Base-by-base conservation (phyloP, 2,888 invertebrate species). In the Monochamus alternatus region DNA sequence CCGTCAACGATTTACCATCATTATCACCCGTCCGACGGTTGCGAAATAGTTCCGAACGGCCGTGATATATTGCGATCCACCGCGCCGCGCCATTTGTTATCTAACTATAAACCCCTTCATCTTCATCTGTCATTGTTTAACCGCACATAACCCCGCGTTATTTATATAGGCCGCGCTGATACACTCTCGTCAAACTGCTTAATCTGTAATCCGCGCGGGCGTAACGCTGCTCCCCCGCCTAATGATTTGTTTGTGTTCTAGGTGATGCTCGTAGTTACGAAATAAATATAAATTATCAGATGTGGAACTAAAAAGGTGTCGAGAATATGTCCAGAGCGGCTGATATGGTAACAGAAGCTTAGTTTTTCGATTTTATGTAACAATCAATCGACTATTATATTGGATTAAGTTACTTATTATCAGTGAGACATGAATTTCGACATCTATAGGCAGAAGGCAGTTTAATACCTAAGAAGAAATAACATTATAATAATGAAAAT, bases 101-200 rank as follows among this genome's bases (percentile, higher is more conserved):
- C 74, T 75, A 63, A 60, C 73, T 55, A 66, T 66, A 62, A 75
- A 75, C 77, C 75, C 75, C 72, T 77, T 68, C 63, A 71, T 77
- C 74, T 77, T 69, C 77, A 74, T 77, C 75, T 75, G 77, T 77
- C 77, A 77, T 73, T 77, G 59, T 72, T 66, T 72, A 72, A 72
- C 68, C 58, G 59, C 14, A 55, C 14, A 66, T 38, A 55, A 51
- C 32, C 32, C 65, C 32, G 66, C 30, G 66, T 66, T 55, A 32
- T 66, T 66, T 66, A 55, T 55, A 51, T 51, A 55, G 38, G 52
- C 66, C 38, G 31, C 22, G 31, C n/a, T 55, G 66, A 52, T 66
- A 55, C n/a, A 52, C n/a, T 32, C 47, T 51, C 31, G 66, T 66
- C 66, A 66, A 51, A 51, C 38, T 62, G 52, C 14, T 51, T 66